These are phyloP conservation scores for Mantis religiosa DNA, from an alignment of 2,888 invertebrate species.

Conservation along the genomic window DNA sequence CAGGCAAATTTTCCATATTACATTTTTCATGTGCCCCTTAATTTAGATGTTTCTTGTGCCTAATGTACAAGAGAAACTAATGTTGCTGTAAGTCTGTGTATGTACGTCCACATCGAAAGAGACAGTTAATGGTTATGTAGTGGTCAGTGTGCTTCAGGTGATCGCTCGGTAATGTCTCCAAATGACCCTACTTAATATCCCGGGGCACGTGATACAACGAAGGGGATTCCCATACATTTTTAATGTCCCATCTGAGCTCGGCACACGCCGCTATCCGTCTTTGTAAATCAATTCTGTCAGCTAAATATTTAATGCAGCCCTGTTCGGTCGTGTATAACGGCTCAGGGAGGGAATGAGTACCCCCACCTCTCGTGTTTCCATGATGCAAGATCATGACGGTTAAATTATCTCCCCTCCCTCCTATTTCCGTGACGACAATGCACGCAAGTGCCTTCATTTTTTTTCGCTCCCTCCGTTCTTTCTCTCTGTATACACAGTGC, in stretches of 20 bases:
- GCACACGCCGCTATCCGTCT: constrained; percentile 16
- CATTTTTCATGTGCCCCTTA: too few relatives aligned
- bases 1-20: too few relatives aligned
- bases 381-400: constrained; percentile 15
- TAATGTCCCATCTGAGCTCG: constrained; percentile 7
- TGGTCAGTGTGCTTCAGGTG: background rate
- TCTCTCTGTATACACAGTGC: background rate
- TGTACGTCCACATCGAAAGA: background rate
- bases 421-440: background rate
- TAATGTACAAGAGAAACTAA: too few relatives aligned
- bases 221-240: background rate
- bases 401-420: background rate
- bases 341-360: background rate
- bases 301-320: constrained; percentile 23
- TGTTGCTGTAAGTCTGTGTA: too few relatives aligned
- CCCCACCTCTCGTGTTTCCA: background rate
- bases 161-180: background rate
- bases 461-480: background rate
- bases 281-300: constrained; percentile 29
- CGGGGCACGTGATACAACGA: background rate
- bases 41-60: too few relatives aligned
- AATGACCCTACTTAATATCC: constrained; percentile 14
- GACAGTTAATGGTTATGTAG: background rate
- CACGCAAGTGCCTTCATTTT: background rate
- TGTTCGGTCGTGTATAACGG: background rate